These are phyloP conservation scores for Nephrotoma flavescens DNA, from an alignment of 2,888 invertebrate genomes.

Conservation along the genomic window DNA sequence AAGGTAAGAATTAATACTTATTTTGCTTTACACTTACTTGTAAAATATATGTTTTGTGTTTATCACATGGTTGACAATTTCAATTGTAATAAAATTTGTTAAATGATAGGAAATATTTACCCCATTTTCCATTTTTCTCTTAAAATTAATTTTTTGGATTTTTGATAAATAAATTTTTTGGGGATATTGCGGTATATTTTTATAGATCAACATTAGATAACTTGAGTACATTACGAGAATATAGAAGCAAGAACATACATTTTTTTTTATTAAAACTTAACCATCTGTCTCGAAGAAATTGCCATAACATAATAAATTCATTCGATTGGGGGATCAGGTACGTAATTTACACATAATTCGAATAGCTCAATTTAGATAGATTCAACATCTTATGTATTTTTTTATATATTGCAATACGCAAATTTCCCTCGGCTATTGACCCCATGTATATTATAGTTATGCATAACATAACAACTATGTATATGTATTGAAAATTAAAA, in stretches of 20 bases:
- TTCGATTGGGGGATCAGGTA: background rate
- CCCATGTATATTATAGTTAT: background rate
- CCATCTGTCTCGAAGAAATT: background rate
- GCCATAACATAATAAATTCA: background rate
- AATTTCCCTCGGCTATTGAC: background rate
- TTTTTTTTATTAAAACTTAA: background rate
- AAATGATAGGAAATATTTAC: background rate
- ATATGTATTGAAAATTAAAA: background rate
- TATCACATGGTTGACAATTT: background rate
- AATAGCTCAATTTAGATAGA: background rate
- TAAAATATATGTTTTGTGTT: background rate
- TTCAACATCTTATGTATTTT: background rate
- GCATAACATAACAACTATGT: background rate
- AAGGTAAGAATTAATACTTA: slow-evolving; percentile 53
- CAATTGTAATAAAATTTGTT: background rate
- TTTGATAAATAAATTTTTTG: background rate
- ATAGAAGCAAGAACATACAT: background rate
- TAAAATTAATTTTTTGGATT: background rate
- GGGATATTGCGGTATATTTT: background rate
- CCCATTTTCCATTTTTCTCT: background rate
- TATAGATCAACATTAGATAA: background rate
- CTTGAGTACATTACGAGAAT: background rate
- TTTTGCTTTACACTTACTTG: background rate
- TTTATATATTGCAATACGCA: background rate
- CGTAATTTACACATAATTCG: background rate